Conservation (phyloP, 2,888 invertebrate species). For the Herminia tarsipennalis region DNA sequence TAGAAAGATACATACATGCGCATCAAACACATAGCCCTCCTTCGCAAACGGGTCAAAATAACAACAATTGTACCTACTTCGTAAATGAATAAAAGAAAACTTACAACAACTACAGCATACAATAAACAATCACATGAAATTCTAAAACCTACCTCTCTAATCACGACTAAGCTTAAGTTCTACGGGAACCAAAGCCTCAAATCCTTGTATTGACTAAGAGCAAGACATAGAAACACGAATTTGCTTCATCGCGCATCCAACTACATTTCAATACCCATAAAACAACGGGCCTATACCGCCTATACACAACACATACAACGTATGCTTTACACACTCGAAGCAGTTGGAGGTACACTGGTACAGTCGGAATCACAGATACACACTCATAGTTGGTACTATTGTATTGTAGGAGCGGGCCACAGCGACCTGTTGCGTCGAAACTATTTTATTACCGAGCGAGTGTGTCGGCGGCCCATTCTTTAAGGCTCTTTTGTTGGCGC, state of each 20-base stretch:
- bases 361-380: slow-evolving; percentile 59
- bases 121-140: no score
- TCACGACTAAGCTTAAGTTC: no score
- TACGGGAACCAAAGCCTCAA: background rate
- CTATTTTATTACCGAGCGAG: slow-evolving; percentile 82
- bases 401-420: slow-evolving; percentile 65
- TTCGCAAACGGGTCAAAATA: no score
- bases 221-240: background rate
- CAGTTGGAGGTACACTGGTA: slow-evolving; percentile 44
- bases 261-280: slow-evolving; percentile 8
- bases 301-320: background rate
- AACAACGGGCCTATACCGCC: slow-evolving; percentile 5
- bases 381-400: slow-evolving; percentile 63
- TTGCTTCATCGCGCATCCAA: background rate
- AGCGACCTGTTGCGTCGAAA: slow-evolving; percentile 81
- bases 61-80: no score
- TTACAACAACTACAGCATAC: no score
- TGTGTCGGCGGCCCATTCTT: slow-evolving; percentile 83
- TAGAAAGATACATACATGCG: no score
- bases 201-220: background rate
- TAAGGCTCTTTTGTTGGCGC: slow-evolving; percentile 80
- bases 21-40: no score
- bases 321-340: slow-evolving; percentile 31
- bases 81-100: no score
- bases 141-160: no score